These are phyloP conservation scores for Drymodes brunneopygia DNA, from an alignment of 2,113 vertebrate genomes.

Conservation along the genomic window DNA sequence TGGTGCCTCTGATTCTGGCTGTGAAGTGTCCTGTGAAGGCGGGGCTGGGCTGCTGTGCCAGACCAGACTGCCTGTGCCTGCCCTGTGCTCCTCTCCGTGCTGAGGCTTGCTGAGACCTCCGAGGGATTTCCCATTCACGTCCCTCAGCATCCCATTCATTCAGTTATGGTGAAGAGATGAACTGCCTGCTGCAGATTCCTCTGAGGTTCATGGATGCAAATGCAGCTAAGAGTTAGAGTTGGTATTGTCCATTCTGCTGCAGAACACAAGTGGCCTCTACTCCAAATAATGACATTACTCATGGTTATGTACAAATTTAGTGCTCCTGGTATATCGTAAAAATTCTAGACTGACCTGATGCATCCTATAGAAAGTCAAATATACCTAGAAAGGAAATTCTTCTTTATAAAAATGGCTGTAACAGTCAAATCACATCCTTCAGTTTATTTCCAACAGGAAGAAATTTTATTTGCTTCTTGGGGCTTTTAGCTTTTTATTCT, in stretches of 20 bases:
- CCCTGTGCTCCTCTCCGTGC: not conserved
- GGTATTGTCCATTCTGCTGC: not conserved
- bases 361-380: not conserved
- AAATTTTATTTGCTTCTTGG: conserved; percentile 42
- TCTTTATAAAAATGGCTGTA: conserved; percentile 6
- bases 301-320: not conserved
- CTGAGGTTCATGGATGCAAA: not conserved
- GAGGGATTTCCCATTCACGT: not conserved
- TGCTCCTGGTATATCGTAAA: not conserved
- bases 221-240: not conserved
- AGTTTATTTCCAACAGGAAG: conserved; percentile 55
- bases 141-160: not conserved
- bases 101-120: not conserved
- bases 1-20: not conserved
- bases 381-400: conserved; percentile 29
- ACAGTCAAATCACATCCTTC: conserved; percentile 49
- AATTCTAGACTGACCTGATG: not conserved
- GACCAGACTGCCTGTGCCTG: not conserved
- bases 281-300: not conserved
- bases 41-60: not conserved
- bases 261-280: not conserved
- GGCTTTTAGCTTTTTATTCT: conserved; percentile 61
- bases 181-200: not conserved
- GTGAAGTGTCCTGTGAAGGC: not conserved
- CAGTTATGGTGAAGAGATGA: rapidly evolving